phyloP scores from a whole-genome alignment of 2,113 vertebrate genomes.

The Entomyzon cyanotis region DNA sequence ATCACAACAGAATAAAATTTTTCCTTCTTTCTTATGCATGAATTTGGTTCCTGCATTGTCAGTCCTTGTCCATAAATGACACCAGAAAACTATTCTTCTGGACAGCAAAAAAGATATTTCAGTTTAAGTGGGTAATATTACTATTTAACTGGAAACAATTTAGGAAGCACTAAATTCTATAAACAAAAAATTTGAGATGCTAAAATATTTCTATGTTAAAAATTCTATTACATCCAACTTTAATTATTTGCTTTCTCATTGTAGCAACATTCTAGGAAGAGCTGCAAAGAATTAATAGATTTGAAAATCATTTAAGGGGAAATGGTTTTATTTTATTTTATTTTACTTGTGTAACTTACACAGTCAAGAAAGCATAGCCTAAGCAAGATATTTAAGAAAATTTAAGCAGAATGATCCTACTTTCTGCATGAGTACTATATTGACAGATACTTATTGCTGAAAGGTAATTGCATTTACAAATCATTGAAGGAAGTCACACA shows the following conservation, averaged over 20 bases:
- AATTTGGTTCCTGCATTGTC: background rate
- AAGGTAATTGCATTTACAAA: background rate
- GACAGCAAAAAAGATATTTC: background rate
- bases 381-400: background rate
- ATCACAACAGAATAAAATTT: background rate
- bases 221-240: background rate
- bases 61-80: background rate
- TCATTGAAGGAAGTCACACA: background rate
- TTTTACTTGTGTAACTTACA: background rate
- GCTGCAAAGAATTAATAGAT: background rate
- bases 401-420: background rate
- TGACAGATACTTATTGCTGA: background rate
- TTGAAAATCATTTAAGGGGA: background rate
- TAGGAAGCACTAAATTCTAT: background rate
- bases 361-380: background rate
- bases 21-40: background rate
- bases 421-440: background rate
- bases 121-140: background rate
- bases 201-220: background rate
- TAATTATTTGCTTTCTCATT: background rate
- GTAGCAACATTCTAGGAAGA: background rate
- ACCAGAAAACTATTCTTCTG: background rate
- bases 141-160: background rate
- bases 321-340: too few species aligned
- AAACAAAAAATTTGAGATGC: background rate